Conservation (phyloP, 1,140 invertebrate genomes). For the Drosophila lacertosa region DNA sequence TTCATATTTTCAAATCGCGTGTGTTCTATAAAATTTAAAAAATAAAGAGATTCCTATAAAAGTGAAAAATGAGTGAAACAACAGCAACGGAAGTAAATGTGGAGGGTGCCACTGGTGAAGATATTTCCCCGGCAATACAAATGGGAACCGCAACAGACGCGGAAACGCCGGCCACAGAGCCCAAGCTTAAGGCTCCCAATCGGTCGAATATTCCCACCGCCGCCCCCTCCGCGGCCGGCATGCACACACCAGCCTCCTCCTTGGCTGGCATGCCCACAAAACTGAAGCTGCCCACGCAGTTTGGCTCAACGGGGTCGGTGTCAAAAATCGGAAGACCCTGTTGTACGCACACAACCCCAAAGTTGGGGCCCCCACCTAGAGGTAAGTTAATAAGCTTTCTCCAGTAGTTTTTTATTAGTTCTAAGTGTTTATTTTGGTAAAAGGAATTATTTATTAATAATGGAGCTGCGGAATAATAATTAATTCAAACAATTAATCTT, state of each 20-base stretch:
- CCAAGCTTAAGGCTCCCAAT: slow-evolving; percentile 39
- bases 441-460: too few species aligned
- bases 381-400: slow-evolving; percentile 54
- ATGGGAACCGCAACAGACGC: slow-evolving; percentile 13
- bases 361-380: slow-evolving; percentile 74
- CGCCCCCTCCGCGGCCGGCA: slow-evolving; percentile 62
- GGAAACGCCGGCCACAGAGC: neutral
- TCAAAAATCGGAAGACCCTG: slow-evolving; percentile 76
- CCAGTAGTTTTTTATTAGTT: too few species aligned
- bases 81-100: slow-evolving; percentile 14
- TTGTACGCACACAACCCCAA: slow-evolving; percentile 70
- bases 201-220: slow-evolving; percentile 69
- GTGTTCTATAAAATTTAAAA: slow-evolving; percentile 45
- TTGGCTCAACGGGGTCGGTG: slow-evolving; percentile 55
- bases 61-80: slow-evolving; percentile 63
- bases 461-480: too few species aligned
- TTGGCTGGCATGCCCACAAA: slow-evolving; percentile 63
- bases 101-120: slow-evolving; percentile 22
- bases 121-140: slow-evolving; percentile 13
- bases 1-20: slow-evolving; percentile 55
- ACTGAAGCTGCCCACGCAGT: slow-evolving; percentile 61
- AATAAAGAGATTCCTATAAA: slow-evolving; percentile 9
- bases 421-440: too few species aligned
- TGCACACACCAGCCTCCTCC: slow-evolving; percentile 55
- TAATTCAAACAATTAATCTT: too few species aligned